These are phyloP conservation scores for Cnemophilus loriae DNA, from an alignment of 2,113 vertebrate genomes.

Conservation along the genomic window DNA sequence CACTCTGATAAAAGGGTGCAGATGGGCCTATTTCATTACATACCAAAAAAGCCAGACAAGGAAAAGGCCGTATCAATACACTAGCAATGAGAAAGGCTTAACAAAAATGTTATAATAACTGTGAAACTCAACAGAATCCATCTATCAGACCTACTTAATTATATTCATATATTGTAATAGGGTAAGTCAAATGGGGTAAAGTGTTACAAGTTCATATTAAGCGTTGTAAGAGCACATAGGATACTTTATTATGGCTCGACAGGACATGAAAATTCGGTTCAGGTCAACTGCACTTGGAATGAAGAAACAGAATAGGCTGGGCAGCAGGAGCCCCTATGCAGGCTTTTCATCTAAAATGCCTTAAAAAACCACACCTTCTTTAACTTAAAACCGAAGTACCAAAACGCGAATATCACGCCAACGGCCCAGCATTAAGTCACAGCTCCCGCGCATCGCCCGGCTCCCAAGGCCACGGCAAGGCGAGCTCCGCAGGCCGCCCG, in stretches of 20 bases:
- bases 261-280: background rate
- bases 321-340: background rate
- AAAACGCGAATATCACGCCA: rapidly evolving
- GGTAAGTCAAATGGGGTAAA: rapidly evolving
- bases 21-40: background rate
- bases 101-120: background rate
- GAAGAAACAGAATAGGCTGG: background rate
- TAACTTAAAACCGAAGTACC: rapidly evolving
- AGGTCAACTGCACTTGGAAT: background rate
- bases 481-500: background rate
- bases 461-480: rapidly evolving
- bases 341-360: background rate
- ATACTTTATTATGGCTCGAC: background rate
- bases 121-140: background rate
- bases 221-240: background rate
- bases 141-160: background rate
- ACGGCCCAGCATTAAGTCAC: rapidly evolving
- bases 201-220: background rate
- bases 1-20: background rate
- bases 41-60: background rate
- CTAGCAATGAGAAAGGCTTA: background rate
- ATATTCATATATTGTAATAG: background rate
- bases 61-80: rapidly evolving
- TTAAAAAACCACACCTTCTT: background rate
- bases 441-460: rapidly evolving